A percentile compares a stretch with the other conserved stretches of the same genome.
phyloP scores from a whole-genome alignment of 2,888 invertebrate species.

The Hecatera dysodea region DNA sequence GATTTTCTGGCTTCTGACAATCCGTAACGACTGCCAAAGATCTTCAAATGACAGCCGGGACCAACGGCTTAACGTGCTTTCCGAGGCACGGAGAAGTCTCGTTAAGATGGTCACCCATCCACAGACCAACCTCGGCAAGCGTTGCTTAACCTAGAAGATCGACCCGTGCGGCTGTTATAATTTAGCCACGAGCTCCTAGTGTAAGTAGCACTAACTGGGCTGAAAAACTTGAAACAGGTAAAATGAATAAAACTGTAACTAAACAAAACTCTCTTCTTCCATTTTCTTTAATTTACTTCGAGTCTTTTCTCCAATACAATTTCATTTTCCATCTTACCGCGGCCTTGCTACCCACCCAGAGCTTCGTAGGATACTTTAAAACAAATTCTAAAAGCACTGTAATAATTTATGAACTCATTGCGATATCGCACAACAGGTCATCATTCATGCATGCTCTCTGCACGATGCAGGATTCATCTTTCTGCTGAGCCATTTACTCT shows the following conservation, averaged over 20 bases:
- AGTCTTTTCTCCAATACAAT: constrained; percentile 24
- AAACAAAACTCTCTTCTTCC: constrained; percentile 21
- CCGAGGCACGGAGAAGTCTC: too few species aligned
- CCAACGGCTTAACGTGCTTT: too few species aligned
- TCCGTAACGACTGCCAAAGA: too few species aligned
- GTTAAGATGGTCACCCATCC: too few species aligned
- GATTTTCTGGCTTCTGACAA: too few species aligned
- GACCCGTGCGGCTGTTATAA: too few species aligned
- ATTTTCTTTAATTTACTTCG: constrained; percentile 30
- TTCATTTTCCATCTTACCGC: constrained; percentile 30
- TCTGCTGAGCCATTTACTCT: constrained; percentile 30
- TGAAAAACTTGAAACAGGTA: constrained; percentile 8
- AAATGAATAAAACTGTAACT: neutral
- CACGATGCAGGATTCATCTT: constrained; percentile 33
- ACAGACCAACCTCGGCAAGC: too few species aligned
- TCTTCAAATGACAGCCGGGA: too few species aligned
- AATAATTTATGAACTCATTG: constrained; percentile 56
- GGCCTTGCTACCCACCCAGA: constrained; percentile 1
- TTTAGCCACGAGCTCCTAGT: too few species aligned
- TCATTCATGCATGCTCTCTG: constrained; percentile 51
- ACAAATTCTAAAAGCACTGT: constrained; percentile 38
- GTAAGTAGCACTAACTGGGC: neutral
- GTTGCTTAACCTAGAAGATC: too few species aligned
- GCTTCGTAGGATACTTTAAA: constrained; percentile 32
- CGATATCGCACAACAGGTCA: constrained; percentile 42